Conservation (phyloP, 2,888 invertebrate genomes). For the Bellardia bayeri region DNA sequence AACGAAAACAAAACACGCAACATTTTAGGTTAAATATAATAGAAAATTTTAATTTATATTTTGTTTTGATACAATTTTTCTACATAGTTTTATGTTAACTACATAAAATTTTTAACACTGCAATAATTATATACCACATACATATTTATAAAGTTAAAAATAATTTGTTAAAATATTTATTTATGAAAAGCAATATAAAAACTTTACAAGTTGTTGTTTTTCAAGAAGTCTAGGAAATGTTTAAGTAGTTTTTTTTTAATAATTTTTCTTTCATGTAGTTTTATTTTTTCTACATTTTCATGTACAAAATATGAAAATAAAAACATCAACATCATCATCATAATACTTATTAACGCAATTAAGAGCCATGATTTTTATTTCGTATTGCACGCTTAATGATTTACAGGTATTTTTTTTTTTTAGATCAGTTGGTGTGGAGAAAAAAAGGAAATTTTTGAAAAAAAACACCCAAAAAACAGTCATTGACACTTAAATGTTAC, state of each 20-base stretch:
- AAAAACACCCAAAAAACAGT: slow-evolving; percentile 59
- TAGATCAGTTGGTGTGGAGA: slow-evolving; percentile 45
- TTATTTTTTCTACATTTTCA: slow-evolving; percentile 50
- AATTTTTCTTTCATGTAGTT: slow-evolving; percentile 51
- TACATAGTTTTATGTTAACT: slow-evolving; percentile 36
- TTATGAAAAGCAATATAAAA: slow-evolving; percentile 35
- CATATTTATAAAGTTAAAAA: not conserved
- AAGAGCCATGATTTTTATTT: slow-evolving; percentile 71
- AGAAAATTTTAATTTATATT: slow-evolving; percentile 3
- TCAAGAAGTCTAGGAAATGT: slow-evolving; percentile 66
- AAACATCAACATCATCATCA: slow-evolving; percentile 23
- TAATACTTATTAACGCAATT: slow-evolving; percentile 65
- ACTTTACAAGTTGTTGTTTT: slow-evolving; percentile 13
- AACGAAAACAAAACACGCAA: slow-evolving; percentile 57
- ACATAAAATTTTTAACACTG: slow-evolving; percentile 61
- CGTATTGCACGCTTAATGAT: slow-evolving; percentile 66
- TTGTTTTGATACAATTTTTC: not conserved
- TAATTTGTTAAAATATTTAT: not conserved
- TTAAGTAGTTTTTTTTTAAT: slow-evolving; percentile 31
- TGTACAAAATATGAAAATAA: slow-evolving; percentile 48
- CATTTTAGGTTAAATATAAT: slow-evolving; percentile 37
- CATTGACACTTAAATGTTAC: slow-evolving; percentile 66
- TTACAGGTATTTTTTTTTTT: slow-evolving; percentile 71
- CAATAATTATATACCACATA: slow-evolving; percentile 48
- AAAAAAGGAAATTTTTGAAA: not conserved